These are phyloP conservation scores for Reticulitermes speratus DNA, from an alignment of 1,140 invertebrate genomes.

Conservation along the genomic window DNA sequence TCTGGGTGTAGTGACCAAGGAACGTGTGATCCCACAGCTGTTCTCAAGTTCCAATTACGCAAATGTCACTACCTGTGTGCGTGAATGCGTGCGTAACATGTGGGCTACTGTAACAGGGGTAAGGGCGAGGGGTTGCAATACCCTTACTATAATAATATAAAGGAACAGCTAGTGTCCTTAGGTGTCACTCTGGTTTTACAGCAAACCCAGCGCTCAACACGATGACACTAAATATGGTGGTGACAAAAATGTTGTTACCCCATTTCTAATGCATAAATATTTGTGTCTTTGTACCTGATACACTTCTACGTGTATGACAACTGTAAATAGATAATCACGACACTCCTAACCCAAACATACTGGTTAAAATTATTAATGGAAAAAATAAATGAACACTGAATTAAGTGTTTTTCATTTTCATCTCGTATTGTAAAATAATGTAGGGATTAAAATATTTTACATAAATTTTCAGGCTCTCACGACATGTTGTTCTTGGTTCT, in stretches of 20 bases:
- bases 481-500: too few relatives aligned
- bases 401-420: too few relatives aligned
- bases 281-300: too few relatives aligned
- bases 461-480: too few relatives aligned
- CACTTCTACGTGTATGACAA: too few relatives aligned
- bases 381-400: too few relatives aligned
- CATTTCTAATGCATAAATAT: too few relatives aligned
- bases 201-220: not conserved
- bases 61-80: not conserved
- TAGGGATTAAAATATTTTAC: too few relatives aligned
- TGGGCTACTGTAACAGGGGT: not conserved
- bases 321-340: too few relatives aligned
- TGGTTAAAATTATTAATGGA: too few relatives aligned
- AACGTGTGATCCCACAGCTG: not conserved
- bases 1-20: not conserved
- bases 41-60: not conserved
- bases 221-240: not conserved
- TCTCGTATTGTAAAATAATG: too few relatives aligned
- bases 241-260: not conserved
- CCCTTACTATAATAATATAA: not conserved
- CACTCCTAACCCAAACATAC: too few relatives aligned
- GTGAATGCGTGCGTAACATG: not conserved
- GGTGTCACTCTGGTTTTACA: not conserved
- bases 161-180: not conserved
- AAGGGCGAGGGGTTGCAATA: not conserved